phyloP scores from a whole-genome alignment of 1,140 invertebrate genomes.

The honey bee (Apis mellifera) region DNA sequence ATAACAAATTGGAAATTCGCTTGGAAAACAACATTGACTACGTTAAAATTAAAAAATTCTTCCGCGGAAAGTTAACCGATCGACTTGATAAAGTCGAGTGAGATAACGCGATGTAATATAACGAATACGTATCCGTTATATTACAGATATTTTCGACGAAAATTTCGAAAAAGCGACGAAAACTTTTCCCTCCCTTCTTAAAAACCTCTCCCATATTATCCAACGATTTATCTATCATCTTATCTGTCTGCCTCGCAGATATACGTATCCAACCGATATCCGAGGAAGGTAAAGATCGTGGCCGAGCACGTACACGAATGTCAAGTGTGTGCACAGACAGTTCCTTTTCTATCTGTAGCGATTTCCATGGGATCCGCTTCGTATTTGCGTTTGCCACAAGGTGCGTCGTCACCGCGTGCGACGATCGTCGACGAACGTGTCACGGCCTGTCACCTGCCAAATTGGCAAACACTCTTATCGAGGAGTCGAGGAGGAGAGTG shows the following conservation, averaged over 20 bases:
- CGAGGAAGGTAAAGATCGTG: conserved; percentile 54
- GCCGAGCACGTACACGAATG: conserved; percentile 36
- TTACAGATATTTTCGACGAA: not conserved
- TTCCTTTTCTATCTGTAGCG: conserved; percentile 54
- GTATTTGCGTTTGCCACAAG: conserved; percentile 72
- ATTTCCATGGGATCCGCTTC: conserved; percentile 55
- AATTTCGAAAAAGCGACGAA: conserved; percentile 9
- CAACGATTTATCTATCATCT: conserved; percentile 33
- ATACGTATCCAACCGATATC: conserved; percentile 50
- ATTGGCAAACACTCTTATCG: conserved; percentile 69
- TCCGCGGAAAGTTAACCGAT: no score
- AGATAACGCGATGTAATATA: no score
- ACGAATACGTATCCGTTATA: no score
- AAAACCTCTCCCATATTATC: conserved; percentile 8
- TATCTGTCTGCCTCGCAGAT: conserved; percentile 49
- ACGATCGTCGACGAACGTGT: conserved; percentile 57
- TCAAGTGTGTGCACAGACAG: conserved; percentile 55
- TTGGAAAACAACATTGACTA: no score
- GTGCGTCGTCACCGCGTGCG: conserved; percentile 58
- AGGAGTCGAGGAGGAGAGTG: conserved; percentile 9
- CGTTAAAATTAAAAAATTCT: no score
- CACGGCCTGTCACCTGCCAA: conserved; percentile 69
- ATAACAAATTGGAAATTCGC: no score
- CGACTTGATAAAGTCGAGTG: no score
- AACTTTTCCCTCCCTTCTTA: conserved; percentile 22